Evolutionary conservation across 1,140 invertebrate genomes (phyloP).

Genomic region (Penaeus japonicus): DNA sequence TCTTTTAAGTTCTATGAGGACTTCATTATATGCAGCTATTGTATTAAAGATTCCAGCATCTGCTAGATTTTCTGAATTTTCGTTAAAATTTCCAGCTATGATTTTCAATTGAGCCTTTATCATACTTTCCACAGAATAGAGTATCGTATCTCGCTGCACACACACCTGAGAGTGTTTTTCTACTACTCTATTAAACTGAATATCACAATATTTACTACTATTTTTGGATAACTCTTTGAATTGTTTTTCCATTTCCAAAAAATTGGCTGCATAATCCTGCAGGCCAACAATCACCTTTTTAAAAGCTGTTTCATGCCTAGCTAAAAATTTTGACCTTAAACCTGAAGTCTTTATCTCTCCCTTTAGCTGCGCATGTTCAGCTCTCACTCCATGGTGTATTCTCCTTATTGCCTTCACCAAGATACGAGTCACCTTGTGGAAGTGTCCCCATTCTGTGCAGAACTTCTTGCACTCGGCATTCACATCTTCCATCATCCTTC

Average conservation of each 20-base stretch:
- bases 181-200: constrained; percentile 36
- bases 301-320: constrained; percentile 42
- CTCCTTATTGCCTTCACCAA: constrained; percentile 40
- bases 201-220: constrained; percentile 33
- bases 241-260: constrained; percentile 49
- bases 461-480: constrained; percentile 51
- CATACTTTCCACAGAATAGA: constrained; percentile 45
- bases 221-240: constrained; percentile 31
- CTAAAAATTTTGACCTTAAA: constrained; percentile 21
- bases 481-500: constrained; percentile 50
- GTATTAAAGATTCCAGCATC: constrained; percentile 51
- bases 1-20: constrained; percentile 50
- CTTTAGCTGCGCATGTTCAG: constrained; percentile 25
- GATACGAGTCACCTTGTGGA: constrained; percentile 41
- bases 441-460: constrained; percentile 42
- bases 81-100: constrained; percentile 42
- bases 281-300: constrained; percentile 46
- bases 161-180: constrained; percentile 32
- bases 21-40: constrained; percentile 53
- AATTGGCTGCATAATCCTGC: constrained; percentile 51
- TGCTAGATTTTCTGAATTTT: constrained; percentile 19
- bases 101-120: constrained; percentile 51
- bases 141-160: constrained; percentile 48
- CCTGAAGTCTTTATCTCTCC: constrained; percentile 12
- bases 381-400: constrained; percentile 42